A percentile compares a stretch with the other conserved stretches of the same genome.
phyloP scores from a whole-genome alignment of 2,888 invertebrate species.

The Drosophila algonquin region DNA sequence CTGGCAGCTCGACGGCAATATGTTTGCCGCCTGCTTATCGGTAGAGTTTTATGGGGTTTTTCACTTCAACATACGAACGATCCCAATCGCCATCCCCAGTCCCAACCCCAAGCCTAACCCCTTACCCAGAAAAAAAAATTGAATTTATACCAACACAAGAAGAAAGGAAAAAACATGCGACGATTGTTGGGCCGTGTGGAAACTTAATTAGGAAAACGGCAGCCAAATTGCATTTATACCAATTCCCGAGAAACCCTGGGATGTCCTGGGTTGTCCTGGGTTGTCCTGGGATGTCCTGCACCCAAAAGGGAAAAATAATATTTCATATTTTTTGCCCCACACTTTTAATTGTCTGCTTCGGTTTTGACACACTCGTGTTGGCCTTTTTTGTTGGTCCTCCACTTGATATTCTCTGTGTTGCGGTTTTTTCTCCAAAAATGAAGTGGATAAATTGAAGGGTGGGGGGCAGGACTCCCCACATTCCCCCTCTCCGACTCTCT shows the following conservation, averaged over 20 bases:
- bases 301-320: background rate
- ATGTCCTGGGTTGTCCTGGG: conserved; percentile 15
- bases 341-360: conserved; percentile 41
- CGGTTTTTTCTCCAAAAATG: conserved; percentile 47
- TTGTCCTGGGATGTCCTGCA: conserved; percentile 5
- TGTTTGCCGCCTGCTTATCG: conserved; percentile 41
- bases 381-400: background rate
- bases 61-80: conserved; percentile 44
- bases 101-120: background rate
- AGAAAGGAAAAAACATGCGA: background rate
- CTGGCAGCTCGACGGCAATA: conserved; percentile 32
- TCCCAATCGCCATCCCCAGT: background rate
- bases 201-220: conserved; percentile 66
- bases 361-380: conserved; percentile 5
- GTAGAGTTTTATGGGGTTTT: conserved; percentile 44
- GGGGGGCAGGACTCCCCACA: no score
- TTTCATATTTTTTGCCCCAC: conserved; percentile 33
- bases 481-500: no score
- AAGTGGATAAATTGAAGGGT: conserved; percentile 63
- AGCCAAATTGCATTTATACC: conserved; percentile 61
- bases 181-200: conserved; percentile 4
- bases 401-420: conserved; percentile 19
- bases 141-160: background rate
- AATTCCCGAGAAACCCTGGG: no score
- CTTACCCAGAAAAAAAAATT: background rate